These are phyloP conservation scores for Otolemur crassicaudatus DNA, from an alignment of 2,797 vertebrate genomes.

Conservation along the genomic window DNA sequence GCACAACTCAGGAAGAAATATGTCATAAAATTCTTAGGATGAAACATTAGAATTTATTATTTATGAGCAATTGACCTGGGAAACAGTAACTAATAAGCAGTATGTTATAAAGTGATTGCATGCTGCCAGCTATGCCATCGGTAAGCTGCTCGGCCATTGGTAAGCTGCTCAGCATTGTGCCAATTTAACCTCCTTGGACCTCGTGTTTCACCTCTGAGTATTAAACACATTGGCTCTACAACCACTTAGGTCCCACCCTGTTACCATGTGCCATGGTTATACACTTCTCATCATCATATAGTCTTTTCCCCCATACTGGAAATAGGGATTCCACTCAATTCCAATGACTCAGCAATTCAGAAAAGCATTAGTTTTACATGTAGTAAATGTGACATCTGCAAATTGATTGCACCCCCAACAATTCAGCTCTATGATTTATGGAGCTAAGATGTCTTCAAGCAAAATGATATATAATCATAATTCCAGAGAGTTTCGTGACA, in stretches of 20 bases:
- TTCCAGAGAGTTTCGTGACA: slow-evolving; percentile 58
- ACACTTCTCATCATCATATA: not conserved
- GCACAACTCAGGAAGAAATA: not conserved
- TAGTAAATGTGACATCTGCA: slow-evolving; percentile 55
- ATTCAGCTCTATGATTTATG: slow-evolving; percentile 65
- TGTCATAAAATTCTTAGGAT: not conserved
- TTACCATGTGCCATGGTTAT: not conserved
- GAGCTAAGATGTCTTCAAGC: slow-evolving; percentile 67
- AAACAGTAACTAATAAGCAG: not conserved
- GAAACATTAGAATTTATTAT: not conserved
- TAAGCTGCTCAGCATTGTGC: not conserved
- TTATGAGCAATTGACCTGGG: not conserved
- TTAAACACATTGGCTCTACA: not conserved
- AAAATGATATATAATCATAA: slow-evolving; percentile 59
- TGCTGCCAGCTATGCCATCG: not conserved
- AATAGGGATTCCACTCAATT: slow-evolving; percentile 4
- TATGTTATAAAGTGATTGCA: slow-evolving; percentile 1
- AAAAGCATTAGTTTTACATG: slow-evolving; percentile 32
- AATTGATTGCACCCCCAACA: slow-evolving; percentile 53
- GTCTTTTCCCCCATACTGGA: slow-evolving; percentile 25
- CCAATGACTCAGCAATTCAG: slow-evolving; percentile 33
- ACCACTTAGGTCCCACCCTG: not conserved
- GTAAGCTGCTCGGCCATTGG: not conserved
- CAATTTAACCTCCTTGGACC: not conserved
- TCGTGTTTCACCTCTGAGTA: not conserved